Percentiles rank a stretch among this genome's conserved stretches.
Evolutionary conservation across 2,113 vertebrate species (phyloP).

Genomic region (Passer domesticus): DNA sequence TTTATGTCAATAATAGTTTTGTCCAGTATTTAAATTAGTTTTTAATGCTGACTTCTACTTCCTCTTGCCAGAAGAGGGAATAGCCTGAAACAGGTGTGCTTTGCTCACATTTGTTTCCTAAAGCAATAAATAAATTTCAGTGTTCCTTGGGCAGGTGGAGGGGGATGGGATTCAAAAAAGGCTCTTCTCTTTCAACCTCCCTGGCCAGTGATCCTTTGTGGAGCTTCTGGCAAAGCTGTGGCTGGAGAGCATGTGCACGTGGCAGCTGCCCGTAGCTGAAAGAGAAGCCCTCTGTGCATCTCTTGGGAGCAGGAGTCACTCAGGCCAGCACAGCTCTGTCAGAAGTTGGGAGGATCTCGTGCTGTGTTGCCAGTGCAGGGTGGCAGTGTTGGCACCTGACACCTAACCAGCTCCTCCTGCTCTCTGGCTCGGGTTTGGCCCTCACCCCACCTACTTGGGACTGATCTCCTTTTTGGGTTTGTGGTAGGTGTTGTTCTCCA

Average conservation of each 20-base stretch:
- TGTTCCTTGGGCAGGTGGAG: neutral
- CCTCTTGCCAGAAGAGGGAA: neutral
- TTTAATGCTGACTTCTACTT: neutral
- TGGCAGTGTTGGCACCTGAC: neutral
- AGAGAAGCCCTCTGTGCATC: neutral
- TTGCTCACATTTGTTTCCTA: neutral
- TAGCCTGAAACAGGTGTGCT: neutral
- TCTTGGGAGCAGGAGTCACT: neutral
- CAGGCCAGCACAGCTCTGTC: neutral
- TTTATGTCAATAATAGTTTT: neutral
- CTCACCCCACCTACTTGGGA: neutral
- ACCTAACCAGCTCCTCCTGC: neutral
- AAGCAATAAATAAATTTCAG: neutral
- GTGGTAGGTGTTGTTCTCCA: neutral
- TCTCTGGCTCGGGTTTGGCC: neutral
- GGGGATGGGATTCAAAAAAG: neutral
- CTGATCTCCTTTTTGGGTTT: neutral
- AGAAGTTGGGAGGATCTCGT: accelerated
- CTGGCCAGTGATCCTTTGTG: neutral
- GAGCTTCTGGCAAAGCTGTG: neutral
- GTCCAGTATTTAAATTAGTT: neutral
- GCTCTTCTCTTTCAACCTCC: neutral
- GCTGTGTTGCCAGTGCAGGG: neutral
- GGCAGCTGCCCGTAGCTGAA: neutral
- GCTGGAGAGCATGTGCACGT: accelerated